Percentiles rank a stretch among this genome's conserved stretches.
phyloP scores from a whole-genome alignment of 2,113 vertebrate species.

The Archilochus colubris region DNA sequence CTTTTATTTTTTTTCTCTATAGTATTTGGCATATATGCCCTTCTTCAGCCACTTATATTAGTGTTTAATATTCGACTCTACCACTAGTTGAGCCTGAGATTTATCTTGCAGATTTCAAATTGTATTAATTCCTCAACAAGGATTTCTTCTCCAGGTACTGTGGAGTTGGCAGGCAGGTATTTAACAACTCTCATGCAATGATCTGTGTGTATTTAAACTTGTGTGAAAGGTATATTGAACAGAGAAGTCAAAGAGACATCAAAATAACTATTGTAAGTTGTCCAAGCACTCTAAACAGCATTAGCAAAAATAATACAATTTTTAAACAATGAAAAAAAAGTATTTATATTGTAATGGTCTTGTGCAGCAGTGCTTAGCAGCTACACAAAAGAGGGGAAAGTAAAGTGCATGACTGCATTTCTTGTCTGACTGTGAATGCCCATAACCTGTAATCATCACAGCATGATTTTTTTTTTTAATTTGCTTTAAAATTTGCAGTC shows the following conservation, averaged over 20 bases:
- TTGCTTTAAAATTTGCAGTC: neutral
- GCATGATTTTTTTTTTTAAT: neutral
- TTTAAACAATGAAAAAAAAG: neutral
- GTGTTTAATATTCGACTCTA: neutral
- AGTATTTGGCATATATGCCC: neutral
- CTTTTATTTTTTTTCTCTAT: neutral
- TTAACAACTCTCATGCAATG: neutral
- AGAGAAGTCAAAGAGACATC: neutral
- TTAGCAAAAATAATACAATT: neutral
- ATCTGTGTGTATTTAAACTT: neutral
- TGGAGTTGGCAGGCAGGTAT: neutral
- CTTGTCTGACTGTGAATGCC: neutral
- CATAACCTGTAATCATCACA: neutral
- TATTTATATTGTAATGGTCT: neutral
- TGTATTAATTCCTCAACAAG: neutral
- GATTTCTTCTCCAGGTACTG: neutral
- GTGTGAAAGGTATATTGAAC: neutral
- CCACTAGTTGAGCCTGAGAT: neutral
- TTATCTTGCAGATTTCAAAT: neutral
- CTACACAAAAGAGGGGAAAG: neutral
- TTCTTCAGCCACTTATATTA: neutral
- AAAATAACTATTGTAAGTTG: neutral
- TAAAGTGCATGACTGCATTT: neutral
- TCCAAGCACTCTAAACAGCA: neutral
- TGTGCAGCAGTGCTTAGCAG: neutral